phyloP scores from a whole-genome alignment of 2,797 vertebrate species.

The Psittacula echo region DNA sequence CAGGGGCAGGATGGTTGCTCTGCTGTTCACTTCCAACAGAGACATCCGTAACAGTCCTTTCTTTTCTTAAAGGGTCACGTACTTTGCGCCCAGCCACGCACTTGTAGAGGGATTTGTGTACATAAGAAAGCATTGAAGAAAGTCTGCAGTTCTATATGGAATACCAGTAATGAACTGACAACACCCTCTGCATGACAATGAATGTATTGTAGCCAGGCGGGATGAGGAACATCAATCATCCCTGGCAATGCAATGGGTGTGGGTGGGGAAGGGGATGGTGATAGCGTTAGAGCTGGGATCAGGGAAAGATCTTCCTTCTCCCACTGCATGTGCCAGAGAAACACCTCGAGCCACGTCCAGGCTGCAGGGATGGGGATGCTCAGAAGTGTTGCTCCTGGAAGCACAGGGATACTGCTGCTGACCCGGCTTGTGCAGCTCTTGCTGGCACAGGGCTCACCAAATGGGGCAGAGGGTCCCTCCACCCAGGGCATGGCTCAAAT shows the following conservation, averaged over 20 bases:
- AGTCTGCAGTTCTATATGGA: slow-evolving; percentile 64
- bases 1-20: background rate
- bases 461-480: background rate
- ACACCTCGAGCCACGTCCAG: background rate
- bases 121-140: slow-evolving; percentile 40
- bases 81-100: slow-evolving; percentile 6
- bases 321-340: background rate
- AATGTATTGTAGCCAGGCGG: slow-evolving; percentile 40
- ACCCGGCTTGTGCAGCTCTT: fast-evolving
- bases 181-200: slow-evolving; percentile 73
- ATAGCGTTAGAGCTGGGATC: background rate
- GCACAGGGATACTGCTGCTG: fast-evolving
- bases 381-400: background rate
- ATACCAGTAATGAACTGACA: slow-evolving; percentile 53
- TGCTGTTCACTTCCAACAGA: background rate
- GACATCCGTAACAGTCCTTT: background rate
- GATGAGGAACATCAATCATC: slow-evolving; percentile 74
- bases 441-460: fast-evolving
- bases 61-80: background rate
- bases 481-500: background rate
- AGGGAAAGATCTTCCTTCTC: background rate
- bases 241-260: slow-evolving; percentile 53
- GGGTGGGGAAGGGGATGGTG: slow-evolving; percentile 50
- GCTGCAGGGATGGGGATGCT: background rate
- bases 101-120: background rate